Conservation (phyloP, 2,797 vertebrate genomes). For the Dendrocincla fuliginosa region DNA sequence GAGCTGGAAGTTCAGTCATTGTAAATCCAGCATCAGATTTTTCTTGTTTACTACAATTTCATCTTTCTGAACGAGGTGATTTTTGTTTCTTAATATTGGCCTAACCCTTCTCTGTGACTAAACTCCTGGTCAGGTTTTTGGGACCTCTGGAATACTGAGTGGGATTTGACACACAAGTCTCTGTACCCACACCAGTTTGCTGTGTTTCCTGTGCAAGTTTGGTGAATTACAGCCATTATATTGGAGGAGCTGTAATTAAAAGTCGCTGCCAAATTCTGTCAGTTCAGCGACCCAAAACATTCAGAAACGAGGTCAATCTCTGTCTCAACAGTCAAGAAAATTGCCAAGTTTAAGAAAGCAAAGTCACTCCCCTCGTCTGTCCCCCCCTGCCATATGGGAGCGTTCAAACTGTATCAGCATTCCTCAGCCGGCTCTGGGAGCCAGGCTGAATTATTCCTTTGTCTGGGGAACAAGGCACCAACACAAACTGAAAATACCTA, state of each 20-base stretch:
- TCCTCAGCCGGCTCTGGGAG: conserved; percentile 1
- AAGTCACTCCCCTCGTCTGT: neutral
- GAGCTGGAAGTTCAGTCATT: neutral
- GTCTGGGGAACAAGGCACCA: conserved; percentile 20
- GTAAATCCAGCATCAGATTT: neutral
- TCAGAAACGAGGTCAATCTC: neutral
- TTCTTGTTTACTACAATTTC: neutral
- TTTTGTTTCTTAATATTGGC: neutral
- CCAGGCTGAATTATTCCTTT: conserved; percentile 20
- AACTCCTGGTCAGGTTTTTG: neutral
- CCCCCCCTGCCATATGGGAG: conserved; percentile 19
- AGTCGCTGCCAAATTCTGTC: conserved; percentile 4
- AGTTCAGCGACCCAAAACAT: neutral
- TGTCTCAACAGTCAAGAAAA: neutral
- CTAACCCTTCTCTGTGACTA: neutral
- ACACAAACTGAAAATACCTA: neutral
- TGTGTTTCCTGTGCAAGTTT: neutral
- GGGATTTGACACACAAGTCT: neutral
- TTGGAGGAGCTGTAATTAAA: neutral
- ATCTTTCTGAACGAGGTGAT: neutral
- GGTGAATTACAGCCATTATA: neutral
- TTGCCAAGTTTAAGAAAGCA: conserved; percentile 29
- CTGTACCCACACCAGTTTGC: neutral
- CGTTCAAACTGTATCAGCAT: neutral
- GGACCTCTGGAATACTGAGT: neutral